phyloP scores from a whole-genome alignment of 2,888 invertebrate species.

The Troglohyphantes excavatus region DNA sequence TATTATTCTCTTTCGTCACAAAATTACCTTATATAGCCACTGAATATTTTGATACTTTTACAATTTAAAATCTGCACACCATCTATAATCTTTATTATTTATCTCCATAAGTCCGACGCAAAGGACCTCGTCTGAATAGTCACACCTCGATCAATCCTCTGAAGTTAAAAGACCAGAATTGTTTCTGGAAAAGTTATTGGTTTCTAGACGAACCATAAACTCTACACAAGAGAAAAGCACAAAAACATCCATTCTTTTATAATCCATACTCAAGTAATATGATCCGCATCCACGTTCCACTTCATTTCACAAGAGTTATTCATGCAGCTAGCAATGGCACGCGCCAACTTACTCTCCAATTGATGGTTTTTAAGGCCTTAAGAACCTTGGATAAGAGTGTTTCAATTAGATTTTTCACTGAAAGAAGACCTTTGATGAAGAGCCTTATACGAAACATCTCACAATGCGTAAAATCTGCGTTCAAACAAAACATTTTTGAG shows the following conservation, averaged over 20 bases:
- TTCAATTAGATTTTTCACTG: background rate
- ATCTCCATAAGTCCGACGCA: too few relatives aligned
- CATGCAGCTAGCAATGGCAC: background rate
- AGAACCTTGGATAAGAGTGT: constrained; percentile 18
- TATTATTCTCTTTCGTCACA: too few relatives aligned
- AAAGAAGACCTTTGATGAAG: too few relatives aligned
- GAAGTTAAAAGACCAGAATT: background rate
- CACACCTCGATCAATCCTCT: background rate
- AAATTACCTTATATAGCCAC: too few relatives aligned
- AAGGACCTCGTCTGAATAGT: too few relatives aligned
- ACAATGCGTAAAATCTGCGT: too few relatives aligned
- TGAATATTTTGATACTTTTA: too few relatives aligned
- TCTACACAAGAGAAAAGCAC: background rate
- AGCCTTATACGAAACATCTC: too few relatives aligned
- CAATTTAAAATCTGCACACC: too few relatives aligned
- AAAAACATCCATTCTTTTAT: background rate
- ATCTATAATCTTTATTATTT: too few relatives aligned
- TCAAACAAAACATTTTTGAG: too few relatives aligned
- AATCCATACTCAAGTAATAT: background rate
- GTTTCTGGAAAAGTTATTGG: background rate
- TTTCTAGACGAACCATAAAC: background rate
- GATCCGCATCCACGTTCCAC: background rate
- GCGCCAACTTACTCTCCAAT: background rate
- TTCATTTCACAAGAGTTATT: constrained; percentile 26
- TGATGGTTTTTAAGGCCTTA: background rate